Evolutionary conservation across 2,888 invertebrate species (phyloP), one percentile per base, ranked within the genome.

Genomic region (Sphaerophoria rueppellii): DNA sequence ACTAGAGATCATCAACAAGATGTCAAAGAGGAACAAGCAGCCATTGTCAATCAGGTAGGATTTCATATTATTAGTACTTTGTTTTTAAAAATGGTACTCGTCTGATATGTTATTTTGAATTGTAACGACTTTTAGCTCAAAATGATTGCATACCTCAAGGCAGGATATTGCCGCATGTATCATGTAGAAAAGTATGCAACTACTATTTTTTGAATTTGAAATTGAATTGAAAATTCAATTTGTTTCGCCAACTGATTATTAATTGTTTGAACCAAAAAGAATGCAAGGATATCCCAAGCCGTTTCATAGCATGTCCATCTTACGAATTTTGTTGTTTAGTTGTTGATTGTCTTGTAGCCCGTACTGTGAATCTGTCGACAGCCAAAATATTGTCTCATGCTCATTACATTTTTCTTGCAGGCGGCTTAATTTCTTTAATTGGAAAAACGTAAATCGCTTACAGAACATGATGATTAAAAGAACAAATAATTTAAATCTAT

Each of bases 1-100:
- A 92, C 92, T 32, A 90, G 92, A 37, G 92, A 92, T 88, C 90
- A 92, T 88, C 91, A 90, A 79, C 92, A 92, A 86, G 91, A 91
- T 81, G 90, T 91, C 14, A 89, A 89, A 48, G 92, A 92, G 86
- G 92, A 92, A 82, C 90, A 91, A 65, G 89, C 91, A 16, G 89
- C 90, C 43, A 92, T 92, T 83, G 89, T 91, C 46, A 91, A 91
- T 88, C 92, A 92, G 90, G 92, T 92, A 88, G 90, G 90, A 65
- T 12, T 9, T 46, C 40, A 16, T 50, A 11, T 35, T 57, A 0
- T 14, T 4, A n/a, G n/a, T n/a, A n/a, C n/a, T 14, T 14, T 14
- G 6, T 0, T 46, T 46, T 9, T 11, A n/a, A 6, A 40, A n/a
- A 61, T 12, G 6, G 7, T 37, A 0, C 11, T 4, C 6, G 16